Evolutionary conservation across 2,888 invertebrate genomes (phyloP).

Genomic region (Yponomeuta sedellus): DNA sequence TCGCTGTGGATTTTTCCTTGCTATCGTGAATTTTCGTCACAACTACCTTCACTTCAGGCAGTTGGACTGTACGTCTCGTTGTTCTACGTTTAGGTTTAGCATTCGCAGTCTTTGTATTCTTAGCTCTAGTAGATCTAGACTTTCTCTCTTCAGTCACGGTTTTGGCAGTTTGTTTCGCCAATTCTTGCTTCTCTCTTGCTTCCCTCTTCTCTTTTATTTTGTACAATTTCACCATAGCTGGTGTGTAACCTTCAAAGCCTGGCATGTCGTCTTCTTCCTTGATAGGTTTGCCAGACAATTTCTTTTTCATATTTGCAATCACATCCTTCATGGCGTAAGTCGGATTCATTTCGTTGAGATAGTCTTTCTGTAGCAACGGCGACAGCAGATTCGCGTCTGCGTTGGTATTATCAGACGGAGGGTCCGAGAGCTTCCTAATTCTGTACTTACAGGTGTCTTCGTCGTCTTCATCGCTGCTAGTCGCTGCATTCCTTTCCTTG

Average conservation of each 20-base stretch:
- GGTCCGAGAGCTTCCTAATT: slow-evolving; percentile 60
- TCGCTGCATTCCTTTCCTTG: slow-evolving; percentile 52
- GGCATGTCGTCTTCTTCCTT: slow-evolving; percentile 45
- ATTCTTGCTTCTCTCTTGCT: slow-evolving; percentile 52
- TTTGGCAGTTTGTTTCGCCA: slow-evolving; percentile 29
- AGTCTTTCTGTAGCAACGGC: slow-evolving; percentile 61
- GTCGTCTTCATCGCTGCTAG: slow-evolving; percentile 41
- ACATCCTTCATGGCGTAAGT: slow-evolving; percentile 85
- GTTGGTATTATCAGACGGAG: slow-evolving; percentile 48
- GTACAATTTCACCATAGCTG: slow-evolving; percentile 74
- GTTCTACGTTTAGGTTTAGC: slow-evolving; percentile 28
- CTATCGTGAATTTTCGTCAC: not conserved
- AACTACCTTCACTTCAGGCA: not conserved
- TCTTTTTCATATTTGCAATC: slow-evolving; percentile 77
- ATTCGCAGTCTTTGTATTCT: not conserved
- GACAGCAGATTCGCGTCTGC: slow-evolving; percentile 49
- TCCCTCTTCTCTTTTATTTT: slow-evolving; percentile 65
- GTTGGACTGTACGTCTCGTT: slow-evolving; percentile 15
- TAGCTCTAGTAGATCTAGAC: not conserved
- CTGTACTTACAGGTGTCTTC: slow-evolving; percentile 60
- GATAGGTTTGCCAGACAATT: slow-evolving; percentile 44
- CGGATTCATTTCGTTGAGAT: slow-evolving; percentile 73
- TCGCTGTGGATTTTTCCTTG: slow-evolving; percentile 22
- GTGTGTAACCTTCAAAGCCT: slow-evolving; percentile 64
- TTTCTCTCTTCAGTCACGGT: not conserved